These are phyloP conservation scores for Picathartes gymnocephalus DNA, from an alignment of 2,113 vertebrate genomes.

Conservation along the genomic window DNA sequence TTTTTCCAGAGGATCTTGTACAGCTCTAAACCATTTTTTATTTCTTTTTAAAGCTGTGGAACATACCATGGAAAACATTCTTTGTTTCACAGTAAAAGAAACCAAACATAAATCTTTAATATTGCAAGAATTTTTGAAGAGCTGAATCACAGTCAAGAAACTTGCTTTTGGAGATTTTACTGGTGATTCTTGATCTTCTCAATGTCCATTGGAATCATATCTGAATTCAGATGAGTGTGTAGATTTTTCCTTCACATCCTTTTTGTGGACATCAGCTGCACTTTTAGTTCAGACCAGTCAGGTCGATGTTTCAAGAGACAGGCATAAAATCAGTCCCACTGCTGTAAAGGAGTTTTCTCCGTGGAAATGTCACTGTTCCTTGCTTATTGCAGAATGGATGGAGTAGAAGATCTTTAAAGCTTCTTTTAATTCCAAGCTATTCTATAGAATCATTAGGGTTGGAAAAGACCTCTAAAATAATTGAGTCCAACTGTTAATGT, in stretches of 20 bases:
- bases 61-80: accelerated
- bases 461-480: background rate
- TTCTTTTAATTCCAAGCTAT: background rate
- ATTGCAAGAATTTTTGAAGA: background rate
- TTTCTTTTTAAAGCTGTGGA: background rate
- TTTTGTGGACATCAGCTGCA: background rate
- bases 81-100: background rate
- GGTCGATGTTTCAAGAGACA: background rate
- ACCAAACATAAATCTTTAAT: background rate
- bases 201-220: background rate
- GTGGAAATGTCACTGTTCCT: background rate
- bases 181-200: background rate
- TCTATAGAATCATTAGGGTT: background rate
- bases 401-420: background rate
- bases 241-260: background rate
- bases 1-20: background rate
- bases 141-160: background rate
- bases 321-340: too few species aligned
- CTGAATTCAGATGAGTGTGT: background rate
- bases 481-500: background rate
- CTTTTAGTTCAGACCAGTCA: background rate
- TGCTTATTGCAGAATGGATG: background rate
- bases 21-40: background rate
- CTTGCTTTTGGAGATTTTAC: background rate
- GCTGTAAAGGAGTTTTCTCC: background rate